Base-by-base conservation (phyloP, 2,113 vertebrate species). In the Probosciger aterrimus region DNA sequence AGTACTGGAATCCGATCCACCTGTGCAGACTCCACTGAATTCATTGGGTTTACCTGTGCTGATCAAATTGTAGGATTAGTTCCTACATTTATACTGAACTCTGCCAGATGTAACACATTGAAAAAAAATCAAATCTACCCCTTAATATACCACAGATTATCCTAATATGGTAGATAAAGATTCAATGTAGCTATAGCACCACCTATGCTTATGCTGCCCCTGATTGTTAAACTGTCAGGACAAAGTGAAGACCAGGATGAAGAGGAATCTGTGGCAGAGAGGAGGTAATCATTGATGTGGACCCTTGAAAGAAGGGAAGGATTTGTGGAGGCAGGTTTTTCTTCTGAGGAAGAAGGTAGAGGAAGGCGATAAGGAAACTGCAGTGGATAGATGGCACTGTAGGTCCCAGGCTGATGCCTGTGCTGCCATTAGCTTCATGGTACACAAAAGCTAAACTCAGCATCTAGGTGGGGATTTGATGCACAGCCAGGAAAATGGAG, bases 11-110 rank as follows among this genome's bases (percentile, higher is more conserved):
- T 86, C 82, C 0, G 35, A 88, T 88, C 90, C 64, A 77, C 31
- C 75, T 0, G 0, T 57, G 78, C 82, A 80, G 84, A 69, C 19
- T 85, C 75, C 76, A 35, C 47, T 95, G 90, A 78, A 55, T 92
- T 86, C 90, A 60, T 0, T 87, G 82, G 88, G 50, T 50, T 90
- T 90, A 75, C 57, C 17, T 31, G 15, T 25, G 59, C 75, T 80
- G 85, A 81, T 96, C 79, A 64, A 81, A 84, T 94, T 90, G 76
- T 92, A 83, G 79, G 92, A 95, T 90, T 82, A 46, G 80, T 83
- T 97, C 85, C 67, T 82, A 46, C 59, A 14, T 82, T 75, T 60
- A 83, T 52, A 60, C n/a, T 71, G 68, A 86, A 75, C 82, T 93
- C 80, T 90, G 92, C 55, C 82, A 90, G 92, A 90, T 75, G 79